Evolutionary conservation across 2,113 vertebrate genomes (phyloP).

Genomic region (Bujurquina vittata): DNA sequence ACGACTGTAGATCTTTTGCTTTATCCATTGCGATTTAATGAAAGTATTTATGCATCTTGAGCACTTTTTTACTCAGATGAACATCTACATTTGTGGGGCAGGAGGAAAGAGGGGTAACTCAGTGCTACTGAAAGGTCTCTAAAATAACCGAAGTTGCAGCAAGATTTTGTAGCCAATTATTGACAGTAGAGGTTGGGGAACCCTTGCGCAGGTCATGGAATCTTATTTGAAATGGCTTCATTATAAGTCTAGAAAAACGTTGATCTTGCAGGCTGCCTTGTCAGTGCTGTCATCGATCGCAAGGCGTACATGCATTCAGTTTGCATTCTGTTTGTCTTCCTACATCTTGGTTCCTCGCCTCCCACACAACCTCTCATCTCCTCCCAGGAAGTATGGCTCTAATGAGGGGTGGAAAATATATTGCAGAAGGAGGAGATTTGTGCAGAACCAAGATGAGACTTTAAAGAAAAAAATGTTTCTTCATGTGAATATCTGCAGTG

Average conservation of each 20-base stretch:
- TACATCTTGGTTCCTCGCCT: slow-evolving; percentile 16
- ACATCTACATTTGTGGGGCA: neutral
- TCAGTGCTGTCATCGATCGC: slow-evolving; percentile 7
- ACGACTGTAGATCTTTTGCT: slow-evolving; percentile 15
- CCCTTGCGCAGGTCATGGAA: slow-evolving; percentile 22
- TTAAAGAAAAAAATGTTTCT: neutral
- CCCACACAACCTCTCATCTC: slow-evolving; percentile 44
- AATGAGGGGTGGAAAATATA: slow-evolving; percentile 40
- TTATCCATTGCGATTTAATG: slow-evolving; percentile 24
- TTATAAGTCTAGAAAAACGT: slow-evolving; percentile 14
- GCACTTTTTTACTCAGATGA: slow-evolving; percentile 8
- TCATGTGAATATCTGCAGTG: slow-evolving; percentile 9
- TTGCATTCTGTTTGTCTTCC: slow-evolving; percentile 30
- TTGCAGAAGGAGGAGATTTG: slow-evolving; percentile 20
- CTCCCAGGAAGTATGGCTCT: slow-evolving; percentile 25
- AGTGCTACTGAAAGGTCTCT: neutral
- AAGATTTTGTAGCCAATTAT: slow-evolving; percentile 12
- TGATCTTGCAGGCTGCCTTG: neutral
- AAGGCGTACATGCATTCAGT: neutral
- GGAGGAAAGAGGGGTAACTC: slow-evolving; percentile 1
- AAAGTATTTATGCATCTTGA: slow-evolving; percentile 33
- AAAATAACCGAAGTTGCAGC: neutral
- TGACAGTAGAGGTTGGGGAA: slow-evolving; percentile 14
- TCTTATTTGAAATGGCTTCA: slow-evolving; percentile 38
- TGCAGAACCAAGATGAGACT: slow-evolving; percentile 8